Evolutionary conservation across 35 echinoderm and acorn worm species (phyloP), one percentile per base, ranked within the genome.

Genomic region (Eucidaris tribuloides): DNA sequence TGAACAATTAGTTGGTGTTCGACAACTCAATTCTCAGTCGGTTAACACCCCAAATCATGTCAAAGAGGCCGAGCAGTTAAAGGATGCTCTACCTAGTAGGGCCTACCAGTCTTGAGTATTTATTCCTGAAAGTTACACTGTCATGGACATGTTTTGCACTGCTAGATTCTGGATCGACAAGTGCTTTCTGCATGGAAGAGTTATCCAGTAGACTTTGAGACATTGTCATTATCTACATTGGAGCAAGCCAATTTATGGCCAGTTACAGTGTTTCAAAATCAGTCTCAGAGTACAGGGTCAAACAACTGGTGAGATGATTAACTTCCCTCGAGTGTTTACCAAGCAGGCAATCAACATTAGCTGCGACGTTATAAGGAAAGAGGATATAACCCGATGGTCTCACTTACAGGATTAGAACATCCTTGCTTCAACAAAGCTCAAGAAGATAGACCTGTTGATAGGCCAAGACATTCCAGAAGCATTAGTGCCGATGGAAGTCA

Each of bases 381-480:
- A 87, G 5, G 84, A 92, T 27, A 64, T 92, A 29, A 14, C 20
- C 7, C 74, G 76, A 32, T 92, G 83, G 84, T 0, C 71, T 77
- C 90, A 92, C 42, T 62, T 92, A 24, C 22, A 46, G 90, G 54
- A 31, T 81, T 92, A 15, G 18, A 87, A 30, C 27, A 87, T 14
- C 90, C 84, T 3, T 65, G 49, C 63, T 50, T 92, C 5, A 65
- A 64, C 36, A 24, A 7, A 27, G 38, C 49, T 68, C 71, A 77
- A 42, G 84, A n/a, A n/a, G n/a, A n/a, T 93, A 30, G 57, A 46
- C 2, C 68, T 93, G 54, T 74, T 93, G 57, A 93, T 93, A 54
- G 91, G 85, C 0, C 91, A 93, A 54, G 85, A 93, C 61, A 13
- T 33, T 0, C 91, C 91, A 30, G 86, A 83, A 18, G 80, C 80